Evolutionary conservation across 1,140 invertebrate genomes (phyloP).

Genomic region (Hesperophylax magnus): DNA sequence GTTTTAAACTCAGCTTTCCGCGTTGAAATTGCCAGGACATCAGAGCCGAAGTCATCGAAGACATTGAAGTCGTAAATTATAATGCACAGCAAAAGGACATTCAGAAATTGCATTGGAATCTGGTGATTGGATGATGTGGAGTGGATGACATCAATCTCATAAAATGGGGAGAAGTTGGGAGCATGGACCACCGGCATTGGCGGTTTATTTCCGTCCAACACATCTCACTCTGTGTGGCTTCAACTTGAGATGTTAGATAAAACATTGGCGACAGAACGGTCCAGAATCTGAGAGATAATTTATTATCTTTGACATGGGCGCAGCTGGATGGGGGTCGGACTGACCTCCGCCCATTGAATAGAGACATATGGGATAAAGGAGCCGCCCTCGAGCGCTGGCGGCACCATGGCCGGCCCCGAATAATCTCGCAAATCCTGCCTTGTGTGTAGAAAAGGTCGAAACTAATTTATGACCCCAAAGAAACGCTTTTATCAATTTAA

Average conservation of each 20-base stretch:
- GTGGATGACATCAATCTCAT: too few species aligned
- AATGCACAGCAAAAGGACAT: not conserved
- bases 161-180: too few species aligned
- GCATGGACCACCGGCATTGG: constrained; percentile 16
- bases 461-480: constrained; percentile 24
- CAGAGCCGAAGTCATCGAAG: too few species aligned
- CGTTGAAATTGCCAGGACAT: too few species aligned
- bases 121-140: not conserved
- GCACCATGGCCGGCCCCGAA: too few species aligned
- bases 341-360: constrained; percentile 35
- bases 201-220: constrained; percentile 12
- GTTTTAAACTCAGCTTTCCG: too few species aligned
- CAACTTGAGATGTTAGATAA: constrained; percentile 12
- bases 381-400: not conserved
- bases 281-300: constrained; percentile 36
- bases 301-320: constrained; percentile 39
- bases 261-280: constrained; percentile 16
- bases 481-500: constrained; percentile 9
- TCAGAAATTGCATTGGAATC: not conserved
- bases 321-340: not conserved
- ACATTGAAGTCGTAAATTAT: constrained; percentile 11
- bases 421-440: not conserved
- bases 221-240: not conserved
- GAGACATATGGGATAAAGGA: constrained; percentile 21
- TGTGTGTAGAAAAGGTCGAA: constrained; percentile 21